A percentile compares a stretch with the other conserved stretches of the same genome.
Evolutionary conservation across 2,888 invertebrate genomes (phyloP).

Genomic region (Priocnemis perturbator): DNA sequence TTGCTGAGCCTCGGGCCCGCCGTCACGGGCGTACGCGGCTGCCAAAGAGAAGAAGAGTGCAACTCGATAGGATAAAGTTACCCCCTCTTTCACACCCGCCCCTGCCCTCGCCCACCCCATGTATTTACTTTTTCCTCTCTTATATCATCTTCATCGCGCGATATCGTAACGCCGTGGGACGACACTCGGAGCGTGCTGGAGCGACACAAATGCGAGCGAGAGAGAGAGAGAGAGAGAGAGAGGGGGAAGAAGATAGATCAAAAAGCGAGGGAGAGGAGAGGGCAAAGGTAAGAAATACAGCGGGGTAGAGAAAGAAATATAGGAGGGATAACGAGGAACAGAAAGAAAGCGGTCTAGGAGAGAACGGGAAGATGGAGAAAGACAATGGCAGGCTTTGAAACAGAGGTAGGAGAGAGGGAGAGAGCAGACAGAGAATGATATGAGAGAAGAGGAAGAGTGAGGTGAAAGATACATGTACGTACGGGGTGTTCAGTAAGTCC

Average conservation of each 20-base stretch:
- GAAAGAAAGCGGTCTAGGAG: too few species aligned
- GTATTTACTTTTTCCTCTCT: constrained; percentile 7
- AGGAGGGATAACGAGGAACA: too few species aligned
- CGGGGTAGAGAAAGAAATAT: too few species aligned
- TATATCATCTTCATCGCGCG: constrained; percentile 2
- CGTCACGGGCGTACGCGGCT: too few species aligned
- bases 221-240: neutral
- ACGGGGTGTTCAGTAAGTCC: too few species aligned
- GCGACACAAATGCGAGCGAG: neutral
- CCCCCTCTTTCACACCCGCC: neutral
- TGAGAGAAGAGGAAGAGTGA: too few species aligned
- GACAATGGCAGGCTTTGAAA: neutral
- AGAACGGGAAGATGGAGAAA: too few species aligned
- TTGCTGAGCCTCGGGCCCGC: too few species aligned
- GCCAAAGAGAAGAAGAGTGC: neutral
- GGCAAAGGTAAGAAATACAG: neutral
- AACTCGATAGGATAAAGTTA: constrained; percentile 14
- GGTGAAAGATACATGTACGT: too few species aligned
- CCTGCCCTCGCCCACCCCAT: too few species aligned
- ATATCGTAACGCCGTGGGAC: neutral
- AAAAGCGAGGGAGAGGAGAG: neutral
- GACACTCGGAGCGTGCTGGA: neutral
- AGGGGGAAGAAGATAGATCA: neutral
- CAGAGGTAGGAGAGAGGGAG: neutral
- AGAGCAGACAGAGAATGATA: neutral